Evolutionary conservation across 2,113 vertebrate species (phyloP), one percentile per base, ranked within the genome.

Genomic region (Poeciliopsis retropinna): DNA sequence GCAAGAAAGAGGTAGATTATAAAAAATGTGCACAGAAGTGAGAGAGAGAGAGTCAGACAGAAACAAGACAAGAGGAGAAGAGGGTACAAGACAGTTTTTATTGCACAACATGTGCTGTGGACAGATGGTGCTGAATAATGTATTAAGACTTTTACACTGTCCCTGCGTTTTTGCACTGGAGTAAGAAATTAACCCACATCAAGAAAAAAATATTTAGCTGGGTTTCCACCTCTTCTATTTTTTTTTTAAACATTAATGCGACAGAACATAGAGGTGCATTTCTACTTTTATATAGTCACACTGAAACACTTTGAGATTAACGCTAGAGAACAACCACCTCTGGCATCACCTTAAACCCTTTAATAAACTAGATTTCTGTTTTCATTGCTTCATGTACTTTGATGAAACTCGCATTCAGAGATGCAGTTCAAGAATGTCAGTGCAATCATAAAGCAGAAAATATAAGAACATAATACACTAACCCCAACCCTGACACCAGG

Each of bases 91-190:
- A 82, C 87, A 81, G 83, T 79, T 91, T 88, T 91, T 89, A 88
- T 90, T 84, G 88, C 85, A 85, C 85, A 88, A 87, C 87, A 88
- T 91, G 89, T 86, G 90, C 83, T 81, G 79, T 63, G 84, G 89
- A 92, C 91, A 91, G 89, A 92, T 93, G 90, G 90, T 78, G 72
- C 83, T 91, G 87, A 92, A 92, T 91, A 84, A 92, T 91, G 87
- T 72, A 90, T 90, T 75, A 84, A 86, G 89, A 83, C 77, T 90
- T 90, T 87, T 87, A 87, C 91, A 76, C 76, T 60, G 73, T 70
- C 88, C 65, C 76, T 78, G 76, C 85, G 60, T 83, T 81, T 84
- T 69, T 78, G 85, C 82, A 78, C 83, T 71, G n/a, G 67, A 89
- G 81, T 64, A 81, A 88, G 86, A 88, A 91, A 83, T 78, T 75